Percentiles rank a stretch among this genome's conserved stretches.
phyloP scores from a whole-genome alignment of 2,888 invertebrate species.

The Thecophora atra region DNA sequence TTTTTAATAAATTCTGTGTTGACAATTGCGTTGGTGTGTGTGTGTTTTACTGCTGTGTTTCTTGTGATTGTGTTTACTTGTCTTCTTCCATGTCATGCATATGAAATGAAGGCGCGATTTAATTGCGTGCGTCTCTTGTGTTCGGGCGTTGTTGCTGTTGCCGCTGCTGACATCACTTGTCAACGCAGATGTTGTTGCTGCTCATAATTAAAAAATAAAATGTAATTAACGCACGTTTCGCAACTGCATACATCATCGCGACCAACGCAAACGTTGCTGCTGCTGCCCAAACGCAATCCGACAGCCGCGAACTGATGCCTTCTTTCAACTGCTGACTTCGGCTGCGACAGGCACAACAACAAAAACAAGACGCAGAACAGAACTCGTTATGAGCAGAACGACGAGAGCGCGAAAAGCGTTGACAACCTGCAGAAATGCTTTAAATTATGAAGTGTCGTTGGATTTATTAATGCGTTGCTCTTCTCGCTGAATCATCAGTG shows the following conservation, averaged over 20 bases:
- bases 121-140: conserved; percentile 50
- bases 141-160: neutral
- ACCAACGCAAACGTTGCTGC: conserved; percentile 18
- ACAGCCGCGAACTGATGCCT: conserved; percentile 17
- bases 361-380: conserved; percentile 15
- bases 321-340: neutral
- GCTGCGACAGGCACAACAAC: neutral
- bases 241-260: conserved; percentile 32
- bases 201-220: conserved; percentile 45
- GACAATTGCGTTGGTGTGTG: neutral
- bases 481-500: neutral
- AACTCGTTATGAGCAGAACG: neutral
- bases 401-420: conserved; percentile 18
- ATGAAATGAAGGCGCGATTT: conserved; percentile 40
- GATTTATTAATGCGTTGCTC: conserved; percentile 49
- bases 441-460: conserved; percentile 51
- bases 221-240: conserved; percentile 41
- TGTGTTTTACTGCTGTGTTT: neutral
- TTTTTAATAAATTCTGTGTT: conserved; percentile 18
- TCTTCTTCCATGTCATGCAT: neutral
- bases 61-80: neutral
- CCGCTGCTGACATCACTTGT: conserved; percentile 42
- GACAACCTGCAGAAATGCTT: conserved; percentile 34
- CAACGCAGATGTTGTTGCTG: conserved; percentile 42
- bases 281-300: neutral